phyloP scores from a whole-genome alignment of 2,797 vertebrate species.

The Vespertilio murinus region DNA sequence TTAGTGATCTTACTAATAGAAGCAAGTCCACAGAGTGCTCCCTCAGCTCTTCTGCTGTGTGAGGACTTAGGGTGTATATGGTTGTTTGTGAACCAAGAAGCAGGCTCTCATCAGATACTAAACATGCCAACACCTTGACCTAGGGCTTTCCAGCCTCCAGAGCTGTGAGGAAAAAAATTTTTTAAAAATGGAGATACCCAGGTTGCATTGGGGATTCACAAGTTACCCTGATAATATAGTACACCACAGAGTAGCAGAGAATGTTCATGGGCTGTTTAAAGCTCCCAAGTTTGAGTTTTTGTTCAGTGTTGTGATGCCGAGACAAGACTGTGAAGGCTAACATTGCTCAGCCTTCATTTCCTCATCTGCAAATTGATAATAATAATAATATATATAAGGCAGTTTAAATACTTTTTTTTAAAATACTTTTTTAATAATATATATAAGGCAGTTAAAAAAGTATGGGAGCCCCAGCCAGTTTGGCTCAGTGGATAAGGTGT shows the following conservation, averaged over 20 bases:
- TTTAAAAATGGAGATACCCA: neutral
- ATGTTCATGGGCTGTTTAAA: too few species aligned
- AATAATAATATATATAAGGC: neutral
- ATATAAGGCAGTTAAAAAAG: neutral
- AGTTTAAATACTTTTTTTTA: too few species aligned
- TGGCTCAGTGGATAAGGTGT: too few species aligned
- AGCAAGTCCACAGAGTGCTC: neutral
- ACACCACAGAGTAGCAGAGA: neutral
- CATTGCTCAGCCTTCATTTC: neutral
- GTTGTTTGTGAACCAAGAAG: neutral
- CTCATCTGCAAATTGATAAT: neutral
- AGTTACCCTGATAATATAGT: accelerated
- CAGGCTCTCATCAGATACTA: neutral
- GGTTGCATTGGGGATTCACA: accelerated
- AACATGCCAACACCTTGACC: neutral
- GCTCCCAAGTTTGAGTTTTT: neutral
- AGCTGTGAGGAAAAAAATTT: neutral
- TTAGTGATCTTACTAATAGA: neutral
- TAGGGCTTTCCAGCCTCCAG: neutral
- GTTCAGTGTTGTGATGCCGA: neutral
- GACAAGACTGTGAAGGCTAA: neutral
- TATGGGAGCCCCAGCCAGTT: too few species aligned
- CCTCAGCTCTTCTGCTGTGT: neutral
- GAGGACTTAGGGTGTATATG: neutral
- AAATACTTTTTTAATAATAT: too few species aligned